Percentiles rank a stretch among this genome's conserved stretches.
These are phyloP conservation scores for Stichopus horrens DNA, from an alignment of 53 echinoderm and acorn worm species.

Conservation along the genomic window DNA sequence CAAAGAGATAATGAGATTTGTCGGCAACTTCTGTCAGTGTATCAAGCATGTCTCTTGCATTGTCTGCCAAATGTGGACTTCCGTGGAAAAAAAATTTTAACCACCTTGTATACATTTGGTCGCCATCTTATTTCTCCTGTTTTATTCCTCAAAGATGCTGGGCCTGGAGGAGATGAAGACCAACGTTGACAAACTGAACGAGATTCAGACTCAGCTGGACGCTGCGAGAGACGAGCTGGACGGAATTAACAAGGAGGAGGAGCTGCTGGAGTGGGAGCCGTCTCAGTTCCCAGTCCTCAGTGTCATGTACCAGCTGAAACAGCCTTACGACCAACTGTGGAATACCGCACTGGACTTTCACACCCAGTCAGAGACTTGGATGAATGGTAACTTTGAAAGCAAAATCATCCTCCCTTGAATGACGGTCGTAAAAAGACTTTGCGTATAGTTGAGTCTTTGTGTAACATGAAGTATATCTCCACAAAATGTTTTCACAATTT, in stretches of 20 bases:
- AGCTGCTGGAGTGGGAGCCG: conserved; percentile 97
- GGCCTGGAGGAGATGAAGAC: conserved; percentile 99
- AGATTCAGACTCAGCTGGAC: conserved; percentile 86
- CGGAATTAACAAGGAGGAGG: conserved; percentile 89
- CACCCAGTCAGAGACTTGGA: conserved; percentile 93
- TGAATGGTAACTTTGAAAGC: conserved; percentile 69
- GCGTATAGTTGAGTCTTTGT: too few species aligned
- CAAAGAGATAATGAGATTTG: neutral
- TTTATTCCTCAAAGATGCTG: conserved; percentile 68
- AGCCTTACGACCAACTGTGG: conserved; percentile 97
- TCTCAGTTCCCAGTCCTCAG: conserved; percentile 82
- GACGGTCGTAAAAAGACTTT: too few species aligned
- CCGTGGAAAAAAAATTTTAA: too few species aligned
- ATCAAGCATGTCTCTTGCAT: neutral
- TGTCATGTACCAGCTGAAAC: conserved; percentile 80
- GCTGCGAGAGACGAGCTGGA: conserved; percentile 91
- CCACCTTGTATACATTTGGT: too few species aligned
- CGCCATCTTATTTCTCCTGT: neutral
- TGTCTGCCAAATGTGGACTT: neutral
- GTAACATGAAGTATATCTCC: too few species aligned
- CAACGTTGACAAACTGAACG: conserved; percentile 87
- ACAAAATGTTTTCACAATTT: too few species aligned
- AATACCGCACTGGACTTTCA: conserved; percentile 98
- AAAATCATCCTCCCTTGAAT: neutral
- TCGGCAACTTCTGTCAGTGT: neutral